Evolutionary conservation across 2,888 invertebrate species (phyloP).

Genomic region (Drosophila eohydei): DNA sequence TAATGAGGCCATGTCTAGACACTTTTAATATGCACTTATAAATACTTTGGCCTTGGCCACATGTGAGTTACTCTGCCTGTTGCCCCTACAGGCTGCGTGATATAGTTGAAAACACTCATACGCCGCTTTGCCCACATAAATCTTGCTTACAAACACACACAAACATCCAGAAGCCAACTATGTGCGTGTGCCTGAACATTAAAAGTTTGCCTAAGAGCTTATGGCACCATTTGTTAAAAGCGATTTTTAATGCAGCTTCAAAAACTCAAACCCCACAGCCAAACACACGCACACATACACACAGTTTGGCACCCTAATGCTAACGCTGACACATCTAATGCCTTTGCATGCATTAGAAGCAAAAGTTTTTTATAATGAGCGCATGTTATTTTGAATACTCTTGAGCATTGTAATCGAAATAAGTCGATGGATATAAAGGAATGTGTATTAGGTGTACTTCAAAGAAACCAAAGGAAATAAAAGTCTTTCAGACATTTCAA

Average conservation of each 20-base stretch:
- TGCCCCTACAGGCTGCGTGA: conserved; percentile 32
- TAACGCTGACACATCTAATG: conserved; percentile 68
- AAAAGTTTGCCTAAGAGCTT: conserved; percentile 77
- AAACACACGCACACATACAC: conserved; percentile 7
- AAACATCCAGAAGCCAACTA: conserved; percentile 18
- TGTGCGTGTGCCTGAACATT: conserved; percentile 62
- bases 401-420: conserved; percentile 14
- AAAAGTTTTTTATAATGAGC: conserved; percentile 68
- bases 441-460: neutral
- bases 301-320: conserved; percentile 39
- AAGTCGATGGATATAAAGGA: neutral
- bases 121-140: conserved; percentile 67
- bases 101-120: conserved; percentile 68
- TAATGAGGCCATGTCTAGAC: conserved; percentile 69
- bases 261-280: conserved; percentile 35
- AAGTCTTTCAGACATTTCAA: neutral
- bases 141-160: conserved; percentile 44
- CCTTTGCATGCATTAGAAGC: conserved; percentile 60
- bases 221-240: conserved; percentile 79
- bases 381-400: conserved; percentile 49
- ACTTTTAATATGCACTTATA: conserved; percentile 62
- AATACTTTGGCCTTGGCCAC: conserved; percentile 49
- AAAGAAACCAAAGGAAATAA: neutral
- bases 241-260: conserved; percentile 78
- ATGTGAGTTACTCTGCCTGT: conserved; percentile 19